Base-by-base conservation (phyloP, 2,797 vertebrate species). In the Neostethus bicornis region DNA sequence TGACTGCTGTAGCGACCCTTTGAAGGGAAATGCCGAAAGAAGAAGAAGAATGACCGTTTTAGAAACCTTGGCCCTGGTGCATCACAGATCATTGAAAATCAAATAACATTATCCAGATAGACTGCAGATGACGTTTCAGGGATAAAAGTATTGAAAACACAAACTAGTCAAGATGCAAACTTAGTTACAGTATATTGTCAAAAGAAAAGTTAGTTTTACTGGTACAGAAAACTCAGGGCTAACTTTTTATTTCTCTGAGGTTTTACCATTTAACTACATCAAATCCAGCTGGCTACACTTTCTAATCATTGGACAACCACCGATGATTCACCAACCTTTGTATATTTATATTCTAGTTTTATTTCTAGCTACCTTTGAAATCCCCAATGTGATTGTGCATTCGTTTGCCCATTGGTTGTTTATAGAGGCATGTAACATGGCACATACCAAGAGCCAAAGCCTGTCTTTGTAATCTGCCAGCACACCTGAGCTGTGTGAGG, bases 401-500 rank as follows among this genome's bases (percentile, higher is more conserved):
- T 42, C 62, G 56, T 61, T 57, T 61, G 58, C 48, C 60, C 50
- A 48, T 52, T 59, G 69, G 67, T 76, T 56, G 54, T 48, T 39
- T 43, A 21, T 64, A 28, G 39, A 70, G 2, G 23, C 23, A 17
- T 46, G 53, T 38, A n/a, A 62, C 55, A 68, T 71, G 68, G 66
- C 70, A 79, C 51, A 51, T 73, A 46, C 68, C 75, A 32, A 65
- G 19, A 62, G 50, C 45, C 37, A 57, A 77, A 70, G 46, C 26
- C 50, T 66, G 64, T 73, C 31, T 29, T 77, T 16, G 45, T 79
- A 76, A 79, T 78, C 66, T 70, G 65, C 62, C 64, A 71, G 60
- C 63, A 75, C 65, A 83, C 71, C 77, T 75, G 64, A 77, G 61
- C 71, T 79, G 70, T 74, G 53, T 45, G 37, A 66, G 57, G 57